Conservation (phyloP, 2,113 vertebrate genomes). For the Oryzias celebensis region DNA sequence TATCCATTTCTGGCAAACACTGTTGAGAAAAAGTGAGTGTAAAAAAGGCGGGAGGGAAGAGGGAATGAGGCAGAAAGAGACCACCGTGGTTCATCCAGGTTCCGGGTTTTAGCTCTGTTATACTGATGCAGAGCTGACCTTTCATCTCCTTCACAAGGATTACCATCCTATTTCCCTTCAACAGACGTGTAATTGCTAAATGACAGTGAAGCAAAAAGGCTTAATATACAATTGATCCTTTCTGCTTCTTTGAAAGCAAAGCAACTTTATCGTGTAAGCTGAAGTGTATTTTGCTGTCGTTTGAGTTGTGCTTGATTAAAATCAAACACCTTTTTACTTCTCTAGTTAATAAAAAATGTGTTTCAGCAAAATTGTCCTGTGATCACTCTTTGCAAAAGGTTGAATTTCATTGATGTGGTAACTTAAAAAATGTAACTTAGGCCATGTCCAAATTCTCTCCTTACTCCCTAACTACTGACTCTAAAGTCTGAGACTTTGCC, state of each 20-base stretch:
- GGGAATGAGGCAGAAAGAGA: constrained; percentile 40
- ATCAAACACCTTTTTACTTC: constrained; percentile 18
- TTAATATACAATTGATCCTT: constrained; percentile 65
- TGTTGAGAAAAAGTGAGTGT: constrained; percentile 47
- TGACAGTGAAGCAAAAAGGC: constrained; percentile 66
- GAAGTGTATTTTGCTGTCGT: constrained; percentile 9
- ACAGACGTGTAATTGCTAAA: constrained; percentile 64
- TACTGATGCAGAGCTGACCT: constrained; percentile 52
- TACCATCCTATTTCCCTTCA: constrained; percentile 60
- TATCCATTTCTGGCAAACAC: constrained; percentile 38
- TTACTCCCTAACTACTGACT: too few species aligned
- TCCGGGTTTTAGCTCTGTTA: constrained; percentile 43
- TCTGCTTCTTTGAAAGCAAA: constrained; percentile 24
- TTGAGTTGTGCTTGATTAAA: constrained; percentile 32
- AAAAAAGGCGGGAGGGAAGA: constrained; percentile 23
- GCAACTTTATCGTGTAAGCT: constrained; percentile 31
- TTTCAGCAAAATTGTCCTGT: background rate
- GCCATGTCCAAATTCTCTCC: too few species aligned
- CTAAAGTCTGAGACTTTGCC: too few species aligned
- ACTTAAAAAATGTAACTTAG: too few species aligned
- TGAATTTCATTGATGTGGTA: too few species aligned
- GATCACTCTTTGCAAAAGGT: background rate
- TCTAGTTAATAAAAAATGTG: constrained; percentile 16
- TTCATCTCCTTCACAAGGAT: constrained; percentile 68
- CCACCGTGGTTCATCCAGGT: constrained; percentile 51